phyloP scores from a whole-genome alignment of 2,888 invertebrate species.

The Calameuta filiformis region DNA sequence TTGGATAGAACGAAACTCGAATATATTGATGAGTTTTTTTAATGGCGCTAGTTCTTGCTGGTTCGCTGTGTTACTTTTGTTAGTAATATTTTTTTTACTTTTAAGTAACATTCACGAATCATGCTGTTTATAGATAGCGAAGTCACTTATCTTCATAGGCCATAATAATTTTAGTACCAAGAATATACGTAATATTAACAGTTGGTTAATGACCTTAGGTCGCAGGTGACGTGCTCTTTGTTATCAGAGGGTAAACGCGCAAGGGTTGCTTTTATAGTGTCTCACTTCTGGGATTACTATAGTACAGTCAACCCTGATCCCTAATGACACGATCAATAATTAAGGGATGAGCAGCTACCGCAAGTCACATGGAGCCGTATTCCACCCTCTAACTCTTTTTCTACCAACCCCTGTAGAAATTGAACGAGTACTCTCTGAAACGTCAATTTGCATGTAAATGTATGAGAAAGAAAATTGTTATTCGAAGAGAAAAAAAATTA shows the following conservation, averaged over 20 bases:
- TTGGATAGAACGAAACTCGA: not conserved
- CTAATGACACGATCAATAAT: constrained; percentile 3
- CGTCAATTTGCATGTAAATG: not conserved
- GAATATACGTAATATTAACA: constrained; percentile 1
- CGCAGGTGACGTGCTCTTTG: not conserved
- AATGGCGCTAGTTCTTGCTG: not conserved
- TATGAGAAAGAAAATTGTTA: not conserved
- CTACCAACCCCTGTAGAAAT: not conserved
- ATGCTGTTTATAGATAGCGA: not conserved
- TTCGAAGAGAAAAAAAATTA: not conserved
- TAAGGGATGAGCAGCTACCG: not conserved
- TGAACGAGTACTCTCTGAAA: not conserved
- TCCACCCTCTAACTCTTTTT: not conserved
- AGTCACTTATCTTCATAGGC: not conserved
- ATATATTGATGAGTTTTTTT: not conserved
- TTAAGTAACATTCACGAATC: too few relatives aligned
- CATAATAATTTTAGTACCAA: not conserved
- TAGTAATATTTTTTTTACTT: too few relatives aligned
- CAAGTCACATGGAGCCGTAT: not conserved
- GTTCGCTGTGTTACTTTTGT: not conserved
- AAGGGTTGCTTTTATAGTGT: not conserved
- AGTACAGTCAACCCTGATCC: not conserved
- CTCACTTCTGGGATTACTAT: not conserved
- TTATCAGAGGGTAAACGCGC: not conserved
- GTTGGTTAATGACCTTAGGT: constrained; percentile 13